Evolutionary conservation across 2,113 vertebrate genomes (phyloP).

Genomic region (Sceloporus tristichus): DNA sequence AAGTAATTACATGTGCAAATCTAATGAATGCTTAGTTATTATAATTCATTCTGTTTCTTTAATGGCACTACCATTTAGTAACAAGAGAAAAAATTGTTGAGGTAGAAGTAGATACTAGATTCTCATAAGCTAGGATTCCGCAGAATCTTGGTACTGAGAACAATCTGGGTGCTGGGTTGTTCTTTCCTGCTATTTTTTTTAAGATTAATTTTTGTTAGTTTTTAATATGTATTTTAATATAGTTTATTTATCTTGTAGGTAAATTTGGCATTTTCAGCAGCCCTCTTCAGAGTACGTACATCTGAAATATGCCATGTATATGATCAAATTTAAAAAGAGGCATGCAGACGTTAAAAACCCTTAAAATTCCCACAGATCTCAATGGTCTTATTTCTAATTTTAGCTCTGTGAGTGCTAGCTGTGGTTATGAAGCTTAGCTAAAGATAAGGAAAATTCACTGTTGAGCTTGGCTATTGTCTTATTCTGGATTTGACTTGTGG

Average conservation of each 20-base stretch:
- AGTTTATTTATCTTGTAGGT: too few relatives aligned
- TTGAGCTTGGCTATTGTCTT: not conserved
- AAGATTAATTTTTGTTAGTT: too few relatives aligned
- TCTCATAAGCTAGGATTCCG: too few relatives aligned
- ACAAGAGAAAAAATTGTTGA: not conserved
- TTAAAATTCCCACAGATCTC: too few relatives aligned
- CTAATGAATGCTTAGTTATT: constrained; percentile 23
- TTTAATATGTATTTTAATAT: too few relatives aligned
- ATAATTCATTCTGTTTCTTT: not conserved
- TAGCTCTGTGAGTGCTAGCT: not conserved
- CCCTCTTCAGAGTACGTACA: not conserved
- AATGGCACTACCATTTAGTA: not conserved
- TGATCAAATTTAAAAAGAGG: too few relatives aligned
- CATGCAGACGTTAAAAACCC: too few relatives aligned
- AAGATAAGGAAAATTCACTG: not conserved
- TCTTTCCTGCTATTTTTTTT: too few relatives aligned
- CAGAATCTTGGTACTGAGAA: too few relatives aligned
- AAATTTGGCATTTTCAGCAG: not conserved
- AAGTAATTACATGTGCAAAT: constrained; percentile 13
- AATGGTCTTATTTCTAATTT: too few relatives aligned
- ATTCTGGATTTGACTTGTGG: too few relatives aligned
- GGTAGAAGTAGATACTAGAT: not conserved
- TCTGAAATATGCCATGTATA: not conserved
- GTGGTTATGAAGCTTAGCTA: not conserved
- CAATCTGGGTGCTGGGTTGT: too few relatives aligned